These are phyloP conservation scores for Pandemis heparana DNA, from an alignment of 2,888 invertebrate species.

Conservation along the genomic window DNA sequence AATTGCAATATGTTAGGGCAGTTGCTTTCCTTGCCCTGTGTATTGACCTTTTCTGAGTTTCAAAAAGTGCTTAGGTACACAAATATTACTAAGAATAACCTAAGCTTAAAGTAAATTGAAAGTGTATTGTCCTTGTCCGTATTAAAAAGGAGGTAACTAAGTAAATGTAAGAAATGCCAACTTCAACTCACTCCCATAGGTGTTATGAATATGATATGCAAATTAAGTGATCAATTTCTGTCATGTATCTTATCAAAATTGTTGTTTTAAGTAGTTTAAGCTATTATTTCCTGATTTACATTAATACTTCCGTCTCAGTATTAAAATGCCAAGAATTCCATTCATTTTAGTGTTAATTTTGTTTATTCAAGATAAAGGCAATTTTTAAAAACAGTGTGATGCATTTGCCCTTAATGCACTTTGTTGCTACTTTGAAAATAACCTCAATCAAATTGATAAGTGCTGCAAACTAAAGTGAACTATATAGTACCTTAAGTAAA, in stretches of 20 bases:
- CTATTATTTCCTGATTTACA: neutral
- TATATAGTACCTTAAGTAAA: no score
- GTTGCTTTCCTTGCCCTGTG: conserved; percentile 26
- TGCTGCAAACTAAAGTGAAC: no score
- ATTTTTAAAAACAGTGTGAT: neutral
- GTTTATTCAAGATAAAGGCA: neutral
- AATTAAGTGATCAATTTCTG: neutral
- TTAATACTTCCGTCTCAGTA: conserved; percentile 2
- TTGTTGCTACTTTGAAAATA: no score
- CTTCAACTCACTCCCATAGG: no score
- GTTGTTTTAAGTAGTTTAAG: neutral
- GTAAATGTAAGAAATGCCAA: no score
- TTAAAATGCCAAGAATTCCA: neutral
- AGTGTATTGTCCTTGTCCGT: no score
- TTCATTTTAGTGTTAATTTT: neutral
- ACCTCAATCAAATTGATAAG: no score
- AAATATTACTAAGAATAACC: no score
- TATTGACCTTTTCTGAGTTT: neutral
- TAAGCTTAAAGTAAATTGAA: no score
- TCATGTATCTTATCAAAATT: neutral
- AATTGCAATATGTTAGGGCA: conserved; percentile 13
- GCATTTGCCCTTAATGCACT: no score
- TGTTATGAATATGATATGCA: neutral
- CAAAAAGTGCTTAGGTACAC: no score
- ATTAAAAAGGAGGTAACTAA: no score